These are phyloP conservation scores for Limenitis camilla DNA, from an alignment of 2,888 invertebrate species.

Conservation along the genomic window DNA sequence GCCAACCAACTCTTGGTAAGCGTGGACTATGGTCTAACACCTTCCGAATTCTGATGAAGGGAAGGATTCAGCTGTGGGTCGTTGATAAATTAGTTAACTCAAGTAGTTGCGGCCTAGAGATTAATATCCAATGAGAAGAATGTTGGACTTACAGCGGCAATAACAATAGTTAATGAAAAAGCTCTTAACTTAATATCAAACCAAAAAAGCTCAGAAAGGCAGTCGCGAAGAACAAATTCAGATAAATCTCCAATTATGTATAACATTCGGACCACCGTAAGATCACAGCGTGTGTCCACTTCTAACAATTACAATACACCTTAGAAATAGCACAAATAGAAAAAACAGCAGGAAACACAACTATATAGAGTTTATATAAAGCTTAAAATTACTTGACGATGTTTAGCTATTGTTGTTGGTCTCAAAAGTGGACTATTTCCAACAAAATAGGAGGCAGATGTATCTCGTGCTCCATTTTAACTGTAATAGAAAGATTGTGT, in stretches of 20 bases:
- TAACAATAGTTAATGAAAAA: too few relatives aligned
- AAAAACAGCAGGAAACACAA: background rate
- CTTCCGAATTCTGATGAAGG: too few relatives aligned
- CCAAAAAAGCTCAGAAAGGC: too few relatives aligned
- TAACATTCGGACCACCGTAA: constrained; percentile 2
- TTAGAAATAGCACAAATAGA: background rate
- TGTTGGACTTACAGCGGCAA: too few relatives aligned
- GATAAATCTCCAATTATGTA: constrained; percentile 14
- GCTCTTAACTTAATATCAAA: too few relatives aligned
- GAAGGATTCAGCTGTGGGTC: too few relatives aligned
- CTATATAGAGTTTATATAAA: background rate
- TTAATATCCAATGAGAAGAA: too few relatives aligned
- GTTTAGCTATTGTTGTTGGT: constrained; percentile 11
- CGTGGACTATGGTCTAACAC: too few relatives aligned
- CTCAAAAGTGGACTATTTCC: constrained; percentile 16
- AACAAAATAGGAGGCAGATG: constrained; percentile 27
- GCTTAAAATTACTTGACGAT: background rate
- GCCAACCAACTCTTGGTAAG: too few relatives aligned
- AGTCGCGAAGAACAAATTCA: too few relatives aligned
- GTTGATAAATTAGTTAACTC: too few relatives aligned
- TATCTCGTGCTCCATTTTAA: constrained; percentile 27
- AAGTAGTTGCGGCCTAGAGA: too few relatives aligned
- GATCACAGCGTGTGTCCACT: constrained; percentile 31
- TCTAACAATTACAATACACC: constrained; percentile 4
- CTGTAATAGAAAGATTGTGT: constrained; percentile 32